A percentile compares a stretch with the other conserved stretches of the same genome.
Conservation (phyloP, 2,888 invertebrate species). For the Melinaea marsaeus region DNA sequence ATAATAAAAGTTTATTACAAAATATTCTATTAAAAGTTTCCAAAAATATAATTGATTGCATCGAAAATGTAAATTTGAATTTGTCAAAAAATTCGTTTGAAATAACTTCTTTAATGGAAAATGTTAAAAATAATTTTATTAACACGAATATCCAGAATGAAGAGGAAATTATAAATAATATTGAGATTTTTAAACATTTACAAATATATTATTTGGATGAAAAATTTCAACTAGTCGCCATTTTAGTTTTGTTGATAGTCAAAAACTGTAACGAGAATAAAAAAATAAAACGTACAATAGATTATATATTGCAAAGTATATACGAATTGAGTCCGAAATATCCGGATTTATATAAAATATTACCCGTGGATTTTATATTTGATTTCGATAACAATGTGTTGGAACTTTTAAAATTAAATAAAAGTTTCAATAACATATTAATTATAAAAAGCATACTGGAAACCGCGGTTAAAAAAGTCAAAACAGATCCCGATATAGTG, state of each 20-base stretch:
- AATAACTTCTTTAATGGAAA: conserved; percentile 46
- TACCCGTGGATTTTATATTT: conserved; percentile 58
- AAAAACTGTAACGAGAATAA: conserved; percentile 57
- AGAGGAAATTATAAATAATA: conserved; percentile 42
- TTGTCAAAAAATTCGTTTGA: conserved; percentile 54
- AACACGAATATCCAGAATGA: conserved; percentile 39
- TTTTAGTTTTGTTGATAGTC: conserved; percentile 57
- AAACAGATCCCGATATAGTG: conserved; percentile 56
- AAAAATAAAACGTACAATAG: conserved; percentile 53
- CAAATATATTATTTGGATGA: conserved; percentile 63
- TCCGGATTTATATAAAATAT: conserved; percentile 66
- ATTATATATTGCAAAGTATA: conserved; percentile 52
- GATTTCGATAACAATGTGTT: conserved; percentile 51
- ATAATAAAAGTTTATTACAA: conserved; percentile 53
- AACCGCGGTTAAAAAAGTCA: conserved; percentile 63
- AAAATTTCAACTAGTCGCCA: conserved; percentile 57
- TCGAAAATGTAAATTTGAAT: conserved; percentile 54
- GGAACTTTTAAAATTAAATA: conserved; percentile 58
- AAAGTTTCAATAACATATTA: conserved; percentile 51
- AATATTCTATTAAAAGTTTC: conserved; percentile 53
- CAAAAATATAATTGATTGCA: conserved; percentile 51
- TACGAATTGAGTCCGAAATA: conserved; percentile 62
- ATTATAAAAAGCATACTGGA: conserved; percentile 58
- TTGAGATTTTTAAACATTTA: conserved; percentile 55
- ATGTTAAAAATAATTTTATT: conserved; percentile 46